phyloP scores from a whole-genome alignment of 2,797 vertebrate genomes.

The Poeciliopsis paucimaculata region DNA sequence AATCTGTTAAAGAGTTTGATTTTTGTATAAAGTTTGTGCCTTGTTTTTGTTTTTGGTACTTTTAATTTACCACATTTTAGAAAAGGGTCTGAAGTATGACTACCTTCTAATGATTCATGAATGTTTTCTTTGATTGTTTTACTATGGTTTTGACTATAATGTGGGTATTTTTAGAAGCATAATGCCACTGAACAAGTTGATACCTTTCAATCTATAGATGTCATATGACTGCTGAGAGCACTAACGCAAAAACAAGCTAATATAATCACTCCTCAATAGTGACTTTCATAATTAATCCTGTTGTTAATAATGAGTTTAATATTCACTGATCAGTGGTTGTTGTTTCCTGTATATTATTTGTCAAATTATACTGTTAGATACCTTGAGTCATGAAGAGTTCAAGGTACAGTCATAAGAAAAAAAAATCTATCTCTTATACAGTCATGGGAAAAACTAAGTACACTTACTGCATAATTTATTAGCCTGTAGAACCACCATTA shows the following conservation, averaged over 20 bases:
- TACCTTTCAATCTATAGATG: not conserved
- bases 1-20: conserved; percentile 39
- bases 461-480: not conserved
- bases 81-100: conserved; percentile 8
- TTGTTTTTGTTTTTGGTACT: conserved; percentile 34
- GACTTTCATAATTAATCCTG: not conserved
- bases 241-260: conserved; percentile 10
- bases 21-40: conserved; percentile 63
- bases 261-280: conserved; percentile 14
- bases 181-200: conserved; percentile 21
- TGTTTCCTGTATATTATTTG: not conserved
- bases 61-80: conserved; percentile 32
- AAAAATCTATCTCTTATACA: not conserved
- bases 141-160: conserved; percentile 19
- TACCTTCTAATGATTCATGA: conserved; percentile 30
- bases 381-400: not conserved
- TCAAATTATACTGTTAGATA: not conserved
- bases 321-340: conserved; percentile 8
- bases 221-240: not conserved
- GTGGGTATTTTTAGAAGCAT: conserved; percentile 33
- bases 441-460: not conserved
- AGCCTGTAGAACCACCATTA: not conserved
- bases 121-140: conserved; percentile 39
- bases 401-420: too few species aligned
- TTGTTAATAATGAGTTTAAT: conserved; percentile 27